Conservation (phyloP, 2,113 vertebrate genomes). For the Hippocampus barbouri region DNA sequence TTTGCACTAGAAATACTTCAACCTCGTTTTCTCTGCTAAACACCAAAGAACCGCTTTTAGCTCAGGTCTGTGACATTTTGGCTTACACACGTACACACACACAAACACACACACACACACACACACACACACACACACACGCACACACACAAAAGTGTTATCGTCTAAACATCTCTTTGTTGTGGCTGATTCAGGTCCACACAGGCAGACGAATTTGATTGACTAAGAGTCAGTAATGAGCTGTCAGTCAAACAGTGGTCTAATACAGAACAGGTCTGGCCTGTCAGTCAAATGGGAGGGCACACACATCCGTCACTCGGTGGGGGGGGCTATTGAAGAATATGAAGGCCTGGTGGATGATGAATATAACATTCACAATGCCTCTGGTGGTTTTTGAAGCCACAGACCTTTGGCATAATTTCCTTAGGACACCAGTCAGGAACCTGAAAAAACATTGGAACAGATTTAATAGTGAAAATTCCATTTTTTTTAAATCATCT, state of each 20-base stretch:
- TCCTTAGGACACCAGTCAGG: not conserved
- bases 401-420: not conserved
- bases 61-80: constrained; percentile 34
- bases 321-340: not conserved
- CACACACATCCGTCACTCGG: constrained; percentile 1
- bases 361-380: not conserved
- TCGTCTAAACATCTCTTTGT: constrained; percentile 61
- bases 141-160: constrained; percentile 33
- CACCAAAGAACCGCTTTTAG: constrained; percentile 51
- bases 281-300: constrained; percentile 16
- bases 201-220: constrained; percentile 43
- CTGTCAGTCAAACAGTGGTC: constrained; percentile 58
- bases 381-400: not conserved
- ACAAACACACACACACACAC: constrained; percentile 16
- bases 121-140: constrained; percentile 14
- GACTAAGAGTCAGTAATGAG: constrained; percentile 57
- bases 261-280: constrained; percentile 55
- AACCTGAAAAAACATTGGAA: constrained; percentile 10
- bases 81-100: constrained; percentile 25
- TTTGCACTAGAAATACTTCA: constrained; percentile 58
- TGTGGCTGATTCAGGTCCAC: constrained; percentile 51
- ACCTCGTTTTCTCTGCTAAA: constrained; percentile 56
- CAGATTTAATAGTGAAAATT: not conserved
- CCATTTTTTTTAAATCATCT: not conserved
- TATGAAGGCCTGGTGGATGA: constrained; percentile 4